Evolutionary conservation across 2,888 invertebrate genomes (phyloP).

Genomic region (Drosophila pseudotakahashii): DNA sequence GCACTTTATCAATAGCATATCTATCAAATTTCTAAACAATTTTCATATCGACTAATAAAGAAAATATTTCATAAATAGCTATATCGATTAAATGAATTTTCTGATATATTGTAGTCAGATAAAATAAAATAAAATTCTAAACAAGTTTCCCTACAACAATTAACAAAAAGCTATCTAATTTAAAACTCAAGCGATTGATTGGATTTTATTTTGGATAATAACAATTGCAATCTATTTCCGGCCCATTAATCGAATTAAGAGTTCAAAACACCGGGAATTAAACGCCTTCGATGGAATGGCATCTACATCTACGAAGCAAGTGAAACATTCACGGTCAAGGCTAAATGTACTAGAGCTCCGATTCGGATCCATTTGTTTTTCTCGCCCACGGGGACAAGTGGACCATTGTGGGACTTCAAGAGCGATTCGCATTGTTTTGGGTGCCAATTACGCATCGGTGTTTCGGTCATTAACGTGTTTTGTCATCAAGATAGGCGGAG

Average conservation of each 20-base stretch:
- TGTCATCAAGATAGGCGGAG: slow-evolving; percentile 18
- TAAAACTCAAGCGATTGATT: neutral
- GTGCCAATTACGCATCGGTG: slow-evolving; percentile 32
- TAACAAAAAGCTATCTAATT: neutral
- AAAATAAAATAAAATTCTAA: neutral
- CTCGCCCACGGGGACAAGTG: slow-evolving; percentile 40
- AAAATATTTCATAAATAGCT: no score
- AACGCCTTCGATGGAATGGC: slow-evolving; percentile 18
- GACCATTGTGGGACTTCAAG: slow-evolving; percentile 30
- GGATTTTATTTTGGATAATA: neutral
- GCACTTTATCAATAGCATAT: no score
- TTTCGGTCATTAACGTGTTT: slow-evolving; percentile 35
- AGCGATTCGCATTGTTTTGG: slow-evolving; percentile 32
- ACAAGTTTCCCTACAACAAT: no score
- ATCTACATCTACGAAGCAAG: slow-evolving; percentile 8
- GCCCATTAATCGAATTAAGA: slow-evolving; percentile 26
- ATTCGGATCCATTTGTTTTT: slow-evolving; percentile 35
- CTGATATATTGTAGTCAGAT: neutral
- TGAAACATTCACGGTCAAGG: slow-evolving; percentile 47
- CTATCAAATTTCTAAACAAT: no score
- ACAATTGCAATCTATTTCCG: slow-evolving; percentile 17
- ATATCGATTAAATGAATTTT: no score
- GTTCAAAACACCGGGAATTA: slow-evolving; percentile 24
- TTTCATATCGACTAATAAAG: no score
- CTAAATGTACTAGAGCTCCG: slow-evolving; percentile 4